Evolutionary conservation across 2,888 invertebrate species (phyloP), one percentile per base, ranked within the genome.

Genomic region (Protophormia terraenovae): DNA sequence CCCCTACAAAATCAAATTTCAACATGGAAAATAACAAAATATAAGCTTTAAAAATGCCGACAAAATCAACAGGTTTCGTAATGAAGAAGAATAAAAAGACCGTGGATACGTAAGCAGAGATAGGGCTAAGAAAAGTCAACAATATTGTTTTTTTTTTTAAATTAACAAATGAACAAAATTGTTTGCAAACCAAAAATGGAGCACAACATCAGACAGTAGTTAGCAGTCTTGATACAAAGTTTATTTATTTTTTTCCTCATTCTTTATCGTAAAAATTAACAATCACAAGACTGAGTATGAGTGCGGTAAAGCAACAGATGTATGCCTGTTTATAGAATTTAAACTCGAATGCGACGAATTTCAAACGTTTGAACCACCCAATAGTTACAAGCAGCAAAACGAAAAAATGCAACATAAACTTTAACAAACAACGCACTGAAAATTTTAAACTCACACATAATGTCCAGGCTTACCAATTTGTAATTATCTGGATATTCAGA

Each of bases 161-260:
- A 78, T 75, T 71, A 85, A 82, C 78, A 82, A 82, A 76, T 73
- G 69, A 76, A 84, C 77, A 60, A 62, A 81, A 78, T 53, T 86
- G 78, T 84, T 84, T 84, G 73, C 72, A 73, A 76, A 71, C 86
- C 86, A 84, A 86, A 86, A 86, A 86, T 84, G 86, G 86, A 86
- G 82, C 86, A 83, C 86, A 84, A 67, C 75, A 66, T 41, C 45
- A 41, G 16, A 53, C 62, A 55, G 38, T 45, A 45, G 45, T 45
- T 41, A 35, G 38, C 27, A 45, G 55, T 24, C 22, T 50, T 41
- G 47, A 3, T 72, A 58, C 19, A 45, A 27, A 14, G 38, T 62
- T 27, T 4, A 35, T 38, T 29, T 2, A 32, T 38, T 38, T 41
- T 76, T n/a, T 19, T 47, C 7, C 27, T 32, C 47, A 38, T 60